phyloP scores from a whole-genome alignment of 2,888 invertebrate genomes.

The Oxystoma pomonae region DNA sequence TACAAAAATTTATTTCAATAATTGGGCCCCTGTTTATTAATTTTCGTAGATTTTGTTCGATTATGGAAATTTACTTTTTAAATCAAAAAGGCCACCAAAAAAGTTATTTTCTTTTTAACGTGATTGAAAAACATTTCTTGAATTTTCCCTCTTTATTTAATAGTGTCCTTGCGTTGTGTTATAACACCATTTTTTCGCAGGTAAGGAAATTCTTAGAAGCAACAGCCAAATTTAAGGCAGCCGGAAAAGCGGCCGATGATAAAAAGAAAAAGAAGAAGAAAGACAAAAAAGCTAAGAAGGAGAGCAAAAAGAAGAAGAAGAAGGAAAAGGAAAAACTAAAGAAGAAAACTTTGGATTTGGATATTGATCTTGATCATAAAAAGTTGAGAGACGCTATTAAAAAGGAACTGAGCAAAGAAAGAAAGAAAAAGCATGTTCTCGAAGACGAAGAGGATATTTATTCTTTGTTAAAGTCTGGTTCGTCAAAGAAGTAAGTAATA shows the following conservation, averaged over 20 bases:
- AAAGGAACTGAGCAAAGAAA: constrained; percentile 50
- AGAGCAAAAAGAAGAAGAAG: constrained; percentile 69
- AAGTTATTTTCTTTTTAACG: no score
- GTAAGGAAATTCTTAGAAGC: constrained; percentile 76
- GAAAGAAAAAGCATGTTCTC: constrained; percentile 42
- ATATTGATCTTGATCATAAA: constrained; percentile 57
- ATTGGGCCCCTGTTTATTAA: no score
- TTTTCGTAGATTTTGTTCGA: no score
- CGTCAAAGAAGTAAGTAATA: constrained; percentile 46
- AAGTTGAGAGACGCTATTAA: constrained; percentile 66
- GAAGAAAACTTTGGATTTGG: constrained; percentile 63
- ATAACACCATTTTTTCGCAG: no score
- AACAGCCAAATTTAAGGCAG: constrained; percentile 72
- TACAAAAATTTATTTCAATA: no score
- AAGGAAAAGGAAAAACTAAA: constrained; percentile 62
- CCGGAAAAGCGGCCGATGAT: constrained; percentile 58
- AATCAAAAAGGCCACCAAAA: no score
- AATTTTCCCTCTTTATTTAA: no score
- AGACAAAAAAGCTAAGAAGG: constrained; percentile 62
- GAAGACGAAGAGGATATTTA: constrained; percentile 45
- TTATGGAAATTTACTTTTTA: no score
- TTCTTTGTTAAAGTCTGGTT: constrained; percentile 41
- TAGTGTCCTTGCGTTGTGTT: no score
- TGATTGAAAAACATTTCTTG: no score
- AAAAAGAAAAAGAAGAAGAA: constrained; percentile 57